phyloP scores from a whole-genome alignment of 2,888 invertebrate genomes.

The Hirtodrosophila duncani region DNA sequence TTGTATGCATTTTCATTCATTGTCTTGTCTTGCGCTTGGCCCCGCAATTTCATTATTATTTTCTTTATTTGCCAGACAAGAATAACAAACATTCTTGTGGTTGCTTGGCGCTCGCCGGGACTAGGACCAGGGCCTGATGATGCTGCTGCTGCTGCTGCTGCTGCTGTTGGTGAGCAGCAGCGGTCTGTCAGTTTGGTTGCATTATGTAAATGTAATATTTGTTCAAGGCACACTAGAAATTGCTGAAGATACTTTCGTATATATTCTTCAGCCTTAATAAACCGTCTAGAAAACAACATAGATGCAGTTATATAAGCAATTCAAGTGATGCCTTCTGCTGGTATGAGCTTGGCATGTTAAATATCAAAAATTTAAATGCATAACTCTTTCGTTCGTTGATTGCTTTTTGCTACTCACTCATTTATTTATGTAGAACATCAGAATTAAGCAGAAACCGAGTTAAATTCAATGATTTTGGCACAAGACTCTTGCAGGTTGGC shows the following conservation, averaged over 20 bases:
- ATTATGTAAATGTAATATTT: conserved; percentile 70
- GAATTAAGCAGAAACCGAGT: too few species aligned
- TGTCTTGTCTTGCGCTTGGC: conserved; percentile 15
- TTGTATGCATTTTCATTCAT: too few species aligned
- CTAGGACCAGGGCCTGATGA: background rate
- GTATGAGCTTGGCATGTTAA: background rate
- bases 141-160: background rate
- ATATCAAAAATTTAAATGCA: background rate
- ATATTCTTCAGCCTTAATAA: too few species aligned
- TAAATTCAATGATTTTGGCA: conserved; percentile 3
- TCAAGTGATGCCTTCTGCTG: too few species aligned
- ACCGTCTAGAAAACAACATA: too few species aligned
- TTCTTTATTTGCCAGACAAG: conserved; percentile 37
- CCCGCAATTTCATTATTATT: conserved; percentile 55
- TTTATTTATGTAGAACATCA: too few species aligned
- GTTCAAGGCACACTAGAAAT: conserved; percentile 24
- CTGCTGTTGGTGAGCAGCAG: background rate
- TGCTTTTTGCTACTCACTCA: too few species aligned
- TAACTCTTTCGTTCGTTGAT: too few species aligned
- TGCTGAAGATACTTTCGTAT: too few species aligned
- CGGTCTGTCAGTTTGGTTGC: conserved; percentile 59
- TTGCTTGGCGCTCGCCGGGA: background rate
- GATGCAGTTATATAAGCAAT: too few species aligned
- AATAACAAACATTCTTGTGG: conserved; percentile 49
- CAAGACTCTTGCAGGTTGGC: background rate